Conservation (phyloP, 1,140 invertebrate species). For the Eueides isabella region DNA sequence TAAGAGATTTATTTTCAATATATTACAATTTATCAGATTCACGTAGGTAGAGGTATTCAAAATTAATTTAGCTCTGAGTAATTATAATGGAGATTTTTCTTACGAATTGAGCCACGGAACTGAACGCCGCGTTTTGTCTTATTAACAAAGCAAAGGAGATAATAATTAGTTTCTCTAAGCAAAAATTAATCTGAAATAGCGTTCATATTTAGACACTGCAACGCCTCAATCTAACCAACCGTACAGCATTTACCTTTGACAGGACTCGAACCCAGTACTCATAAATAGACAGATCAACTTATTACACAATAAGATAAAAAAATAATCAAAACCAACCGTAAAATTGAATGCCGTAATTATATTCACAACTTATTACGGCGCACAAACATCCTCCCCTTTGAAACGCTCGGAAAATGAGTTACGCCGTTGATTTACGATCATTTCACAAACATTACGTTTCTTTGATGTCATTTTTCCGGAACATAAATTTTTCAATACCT, state of each 20-base stretch:
- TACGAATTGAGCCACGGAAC: background rate
- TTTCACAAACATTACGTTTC: constrained; percentile 52
- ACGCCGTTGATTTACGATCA: constrained; percentile 49
- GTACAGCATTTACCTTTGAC: too few species aligned
- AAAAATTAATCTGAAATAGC: too few species aligned
- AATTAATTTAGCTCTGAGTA: too few species aligned
- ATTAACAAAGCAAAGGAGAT: background rate
- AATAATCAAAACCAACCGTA: background rate
- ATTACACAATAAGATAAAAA: too few species aligned
- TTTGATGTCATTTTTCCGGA: constrained; percentile 76
- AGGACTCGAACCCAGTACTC: too few species aligned
- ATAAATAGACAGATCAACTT: too few species aligned
- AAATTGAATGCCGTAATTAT: constrained; percentile 22
- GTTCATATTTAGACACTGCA: too few species aligned
- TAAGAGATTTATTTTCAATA: background rate
- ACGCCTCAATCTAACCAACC: background rate
- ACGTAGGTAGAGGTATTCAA: too few species aligned
- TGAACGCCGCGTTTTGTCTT: background rate
- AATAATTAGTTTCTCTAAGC: too few species aligned
- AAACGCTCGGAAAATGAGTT: constrained; percentile 31
- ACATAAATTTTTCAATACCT: constrained; percentile 68
- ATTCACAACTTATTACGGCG: constrained; percentile 21
- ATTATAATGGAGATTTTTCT: too few species aligned
- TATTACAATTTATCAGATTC: too few species aligned
- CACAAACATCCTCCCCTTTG: constrained; percentile 33